A percentile compares a stretch with the other conserved stretches of the same genome.
These are phyloP conservation scores for Mythimna impura DNA, from an alignment of 2,888 invertebrate species.

Conservation along the genomic window DNA sequence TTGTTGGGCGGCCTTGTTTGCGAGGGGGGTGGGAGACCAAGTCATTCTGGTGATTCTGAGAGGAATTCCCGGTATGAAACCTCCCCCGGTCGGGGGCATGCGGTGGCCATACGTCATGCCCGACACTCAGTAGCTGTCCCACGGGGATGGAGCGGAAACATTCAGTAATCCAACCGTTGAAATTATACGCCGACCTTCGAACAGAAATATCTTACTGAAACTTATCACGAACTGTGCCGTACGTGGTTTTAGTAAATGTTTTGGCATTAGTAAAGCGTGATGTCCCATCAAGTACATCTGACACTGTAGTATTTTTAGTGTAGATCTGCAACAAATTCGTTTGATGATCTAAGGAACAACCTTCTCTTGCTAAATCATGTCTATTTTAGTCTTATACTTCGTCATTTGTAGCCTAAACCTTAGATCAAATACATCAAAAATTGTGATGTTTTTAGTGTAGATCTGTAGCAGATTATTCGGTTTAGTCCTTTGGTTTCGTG, in stretches of 20 bases:
- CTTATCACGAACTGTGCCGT: slow-evolving; percentile 46
- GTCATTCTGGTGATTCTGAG: slow-evolving; percentile 65
- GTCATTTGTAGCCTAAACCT: slow-evolving; percentile 24
- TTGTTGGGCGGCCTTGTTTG: slow-evolving; percentile 21
- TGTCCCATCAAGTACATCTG: slow-evolving; percentile 6
- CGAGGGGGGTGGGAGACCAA: slow-evolving; percentile 60
- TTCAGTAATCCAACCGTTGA: slow-evolving; percentile 66
- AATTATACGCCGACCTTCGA: slow-evolving; percentile 65
- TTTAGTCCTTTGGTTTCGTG: neutral
- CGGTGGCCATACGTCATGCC: slow-evolving; percentile 75
- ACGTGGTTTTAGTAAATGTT: slow-evolving; percentile 40
- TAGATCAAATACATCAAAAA: slow-evolving; percentile 10
- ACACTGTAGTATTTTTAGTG: neutral
- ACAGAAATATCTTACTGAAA: slow-evolving; percentile 57
- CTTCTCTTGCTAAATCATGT: slow-evolving; percentile 14
- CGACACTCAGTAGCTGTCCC: slow-evolving; percentile 67
- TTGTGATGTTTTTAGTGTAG: neutral
- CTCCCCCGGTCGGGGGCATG: slow-evolving; percentile 67
- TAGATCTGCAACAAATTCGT: neutral
- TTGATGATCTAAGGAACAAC: slow-evolving; percentile 9
- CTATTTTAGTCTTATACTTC: slow-evolving; percentile 13
- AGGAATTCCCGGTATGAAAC: slow-evolving; percentile 68
- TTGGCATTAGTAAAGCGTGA: slow-evolving; percentile 26
- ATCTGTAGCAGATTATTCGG: neutral
- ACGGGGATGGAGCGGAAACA: slow-evolving; percentile 63